Base-by-base conservation (phyloP, 2,113 vertebrate genomes). In the Syrrhaptes paradoxus region DNA sequence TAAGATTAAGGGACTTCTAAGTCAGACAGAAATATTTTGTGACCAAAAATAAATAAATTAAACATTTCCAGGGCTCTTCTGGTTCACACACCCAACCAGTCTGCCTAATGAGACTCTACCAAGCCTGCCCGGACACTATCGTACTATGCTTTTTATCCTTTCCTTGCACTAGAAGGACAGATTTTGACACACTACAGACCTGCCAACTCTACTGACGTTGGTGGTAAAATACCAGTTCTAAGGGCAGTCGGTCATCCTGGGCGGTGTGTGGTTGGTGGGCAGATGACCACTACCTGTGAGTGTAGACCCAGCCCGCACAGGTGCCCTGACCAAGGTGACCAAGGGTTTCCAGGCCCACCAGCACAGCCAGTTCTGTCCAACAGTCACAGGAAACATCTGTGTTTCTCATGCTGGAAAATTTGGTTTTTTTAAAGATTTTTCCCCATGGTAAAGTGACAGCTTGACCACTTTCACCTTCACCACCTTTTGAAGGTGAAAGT, bases 321-420 rank as follows among this genome's bases (percentile, higher is more conserved):
- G 21, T 32, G 11, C 11, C n/a, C 5, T 0, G 7, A 29, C 11
- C 1, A 2, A 28, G 6, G 1, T 1, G 3, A 38, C 24, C 49
- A 13, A 5, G 22, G 14, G 8, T 11, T 48, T 29, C 72, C 43
- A 29, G 48, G 43, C 21, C 17, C 28, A 19, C 34, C 73, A 45
- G 61, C 28, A 75, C 28, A 52, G 22, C 25, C 57, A 70, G 17
- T 14, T 52, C 68, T 46, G 17, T 34, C 25, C 4, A 0, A 8
- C 1, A 3, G 7, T 10, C 70, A 24, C 36, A 26, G 41, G 11
- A 85, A 65, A 54, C 1, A 1, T 4, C 85, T 3, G 5, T 4
- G 1, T 19, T 82, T 48, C 49, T 51, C 46, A 17, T 21, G 15
- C 25, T 34, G 7, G 54, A 67, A 52, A 51, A 61, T 32, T 24